Evolutionary conservation across 2,797 vertebrate species (phyloP), one percentile per base, ranked within the genome.

Genomic region (Selene dorsalis): DNA sequence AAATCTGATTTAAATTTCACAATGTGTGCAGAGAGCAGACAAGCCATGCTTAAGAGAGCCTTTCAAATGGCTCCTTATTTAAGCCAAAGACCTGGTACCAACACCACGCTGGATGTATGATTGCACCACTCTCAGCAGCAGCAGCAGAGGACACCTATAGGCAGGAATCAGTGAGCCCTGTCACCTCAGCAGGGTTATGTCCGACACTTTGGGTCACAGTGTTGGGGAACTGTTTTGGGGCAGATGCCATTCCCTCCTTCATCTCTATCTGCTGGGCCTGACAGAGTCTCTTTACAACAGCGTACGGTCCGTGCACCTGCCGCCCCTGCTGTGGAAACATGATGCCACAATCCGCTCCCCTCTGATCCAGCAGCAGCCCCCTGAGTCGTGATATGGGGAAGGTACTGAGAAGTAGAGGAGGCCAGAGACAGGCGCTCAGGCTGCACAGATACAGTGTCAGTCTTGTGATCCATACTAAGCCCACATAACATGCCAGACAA

Each of bases 1-100:
- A 80, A 88, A 91, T 88, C 53, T 58, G 73, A 91, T 91, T 90
- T 87, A 24, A 81, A 81, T 88, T 83, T 82, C 69, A 84, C 63
- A 73, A 59, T 2, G 13, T 66, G 69, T 55, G 38, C 26, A 61
- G 30, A 75, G 60, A 62, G 73, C 64, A 47, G 47, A 67, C 18
- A 71, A 84, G 41, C 32, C 3, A 10, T 30, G 41, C 67, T 47
- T 48, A 45, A 45, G 48, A 52, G 18, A 17, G 59, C 17, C 11
- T 50, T 84, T 69, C 3, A 0, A 58, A 68, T 18, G 70, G 70
- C 18, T 58, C 55, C 30, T 45, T 73, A 17, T 50, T 63, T 32
- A 50, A 68, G 66, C 52, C 22, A 71, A 68, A 41, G 82, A 35
- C 32, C n/a, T n/a, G n/a, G n/a, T n/a, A n/a, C n/a, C n/a, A n/a